Conservation (phyloP, 2,888 invertebrate genomes). For the Zaprionus bogoriensis region DNA sequence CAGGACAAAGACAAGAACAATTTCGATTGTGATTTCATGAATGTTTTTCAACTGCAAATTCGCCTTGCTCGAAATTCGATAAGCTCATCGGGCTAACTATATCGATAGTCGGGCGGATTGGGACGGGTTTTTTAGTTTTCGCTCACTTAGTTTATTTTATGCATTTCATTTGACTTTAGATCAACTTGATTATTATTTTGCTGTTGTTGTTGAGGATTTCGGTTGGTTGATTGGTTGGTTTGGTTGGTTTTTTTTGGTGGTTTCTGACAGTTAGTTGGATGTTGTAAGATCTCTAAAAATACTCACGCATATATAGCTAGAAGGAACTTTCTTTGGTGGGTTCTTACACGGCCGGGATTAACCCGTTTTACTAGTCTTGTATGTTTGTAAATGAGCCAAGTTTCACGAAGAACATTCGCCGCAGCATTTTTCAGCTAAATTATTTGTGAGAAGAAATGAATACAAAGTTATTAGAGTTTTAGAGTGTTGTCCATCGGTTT, state of each 20-base stretch:
- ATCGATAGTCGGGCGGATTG: no score
- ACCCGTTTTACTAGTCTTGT: slow-evolving; percentile 99
- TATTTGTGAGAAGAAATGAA: slow-evolving; percentile 80
- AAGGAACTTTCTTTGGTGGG: slow-evolving; percentile 99
- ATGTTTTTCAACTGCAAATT: background rate
- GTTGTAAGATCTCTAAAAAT: slow-evolving; percentile 79
- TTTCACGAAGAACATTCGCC: slow-evolving; percentile 99
- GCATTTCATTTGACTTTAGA: slow-evolving; percentile 1
- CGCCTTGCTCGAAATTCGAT: background rate
- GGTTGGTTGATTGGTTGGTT: slow-evolving; percentile 12
- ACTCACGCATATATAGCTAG: slow-evolving; percentile 98
- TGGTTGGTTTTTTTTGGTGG: slow-evolving; percentile 40
- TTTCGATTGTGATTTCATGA: background rate
- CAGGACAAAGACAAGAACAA: slow-evolving; percentile 40
- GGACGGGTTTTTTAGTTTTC: slow-evolving; percentile 2
- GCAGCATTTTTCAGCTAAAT: slow-evolving; percentile 99
- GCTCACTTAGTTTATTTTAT: slow-evolving; percentile 1
- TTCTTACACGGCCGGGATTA: slow-evolving; percentile 96
- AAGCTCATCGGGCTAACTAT: background rate
- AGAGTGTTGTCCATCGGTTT: slow-evolving; percentile 24
- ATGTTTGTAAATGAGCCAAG: slow-evolving; percentile 99
- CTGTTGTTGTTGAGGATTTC: slow-evolving; percentile 10
- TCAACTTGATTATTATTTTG: slow-evolving; percentile 16
- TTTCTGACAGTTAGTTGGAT: slow-evolving; percentile 61
- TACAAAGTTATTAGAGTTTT: slow-evolving; percentile 77